phyloP scores from a whole-genome alignment of 2,888 invertebrate genomes.

The Cylindroiulus punctatus region DNA sequence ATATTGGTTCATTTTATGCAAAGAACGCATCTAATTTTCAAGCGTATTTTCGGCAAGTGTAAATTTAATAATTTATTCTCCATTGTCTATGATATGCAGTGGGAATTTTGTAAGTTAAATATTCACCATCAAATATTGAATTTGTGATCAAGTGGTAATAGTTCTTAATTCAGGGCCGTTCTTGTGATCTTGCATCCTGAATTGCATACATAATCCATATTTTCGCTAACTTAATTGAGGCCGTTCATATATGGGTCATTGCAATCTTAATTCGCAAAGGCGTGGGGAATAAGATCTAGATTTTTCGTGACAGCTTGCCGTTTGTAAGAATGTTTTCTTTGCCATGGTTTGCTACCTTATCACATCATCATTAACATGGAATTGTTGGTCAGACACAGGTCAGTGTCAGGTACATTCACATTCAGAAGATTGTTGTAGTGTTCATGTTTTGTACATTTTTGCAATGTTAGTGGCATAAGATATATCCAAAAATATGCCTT shows the following conservation, averaged over 20 bases:
- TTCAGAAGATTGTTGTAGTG: too few relatives aligned
- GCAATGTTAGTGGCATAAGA: too few relatives aligned
- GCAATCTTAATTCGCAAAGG: neutral
- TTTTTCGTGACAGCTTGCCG: neutral
- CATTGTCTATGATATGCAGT: neutral
- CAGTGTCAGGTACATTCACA: too few relatives aligned
- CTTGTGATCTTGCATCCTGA: neutral
- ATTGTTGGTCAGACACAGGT: too few relatives aligned
- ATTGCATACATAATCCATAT: neutral
- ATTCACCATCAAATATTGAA: neutral
- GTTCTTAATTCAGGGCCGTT: neutral
- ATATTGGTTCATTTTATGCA: neutral
- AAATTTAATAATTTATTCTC: neutral
- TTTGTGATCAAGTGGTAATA: neutral
- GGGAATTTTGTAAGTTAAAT: neutral
- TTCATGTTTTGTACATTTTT: too few relatives aligned
- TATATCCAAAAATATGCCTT: too few relatives aligned
- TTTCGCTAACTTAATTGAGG: constrained; percentile 2
- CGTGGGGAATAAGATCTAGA: neutral
- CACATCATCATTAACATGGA: too few relatives aligned
- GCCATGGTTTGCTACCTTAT: too few relatives aligned
- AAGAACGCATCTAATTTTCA: neutral
- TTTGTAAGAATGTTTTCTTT: neutral
- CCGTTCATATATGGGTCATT: neutral
- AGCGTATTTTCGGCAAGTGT: neutral